Percentiles rank a stretch among this genome's conserved stretches.
Conservation (phyloP, 2,113 vertebrate genomes). For the Oxyruncus cristatus region DNA sequence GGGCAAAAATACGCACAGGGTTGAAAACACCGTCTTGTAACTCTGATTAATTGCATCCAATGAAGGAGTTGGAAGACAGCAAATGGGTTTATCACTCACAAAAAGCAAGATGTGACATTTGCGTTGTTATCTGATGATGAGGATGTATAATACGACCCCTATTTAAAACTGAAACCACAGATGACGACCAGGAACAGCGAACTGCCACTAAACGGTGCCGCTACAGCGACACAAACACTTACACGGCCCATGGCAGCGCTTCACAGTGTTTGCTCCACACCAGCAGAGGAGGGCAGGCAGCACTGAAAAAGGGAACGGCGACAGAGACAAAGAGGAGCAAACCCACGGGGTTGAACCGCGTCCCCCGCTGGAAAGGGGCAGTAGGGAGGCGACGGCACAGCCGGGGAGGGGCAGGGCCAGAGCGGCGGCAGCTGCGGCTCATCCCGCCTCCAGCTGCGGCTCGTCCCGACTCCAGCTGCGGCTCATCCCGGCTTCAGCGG, state of each 20-base stretch:
- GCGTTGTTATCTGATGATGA: background rate
- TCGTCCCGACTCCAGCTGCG: background rate
- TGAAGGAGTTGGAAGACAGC: too few relatives aligned
- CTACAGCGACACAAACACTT: fast-evolving
- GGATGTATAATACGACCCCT: too few relatives aligned
- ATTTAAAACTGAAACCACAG: background rate
- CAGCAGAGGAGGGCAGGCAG: background rate
- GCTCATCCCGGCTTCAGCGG: background rate
- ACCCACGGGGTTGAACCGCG: fast-evolving
- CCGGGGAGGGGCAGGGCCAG: fast-evolving
- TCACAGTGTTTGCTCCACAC: fast-evolving
- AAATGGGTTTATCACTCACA: background rate
- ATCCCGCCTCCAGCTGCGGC: fast-evolving
- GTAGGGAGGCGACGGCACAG: fast-evolving
- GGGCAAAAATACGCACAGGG: background rate
- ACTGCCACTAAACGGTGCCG: fast-evolving
- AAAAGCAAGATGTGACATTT: background rate
- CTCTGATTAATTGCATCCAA: fast-evolving
- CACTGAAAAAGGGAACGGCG: background rate
- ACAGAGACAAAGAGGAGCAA: background rate
- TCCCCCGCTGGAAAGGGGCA: background rate
- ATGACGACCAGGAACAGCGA: background rate
- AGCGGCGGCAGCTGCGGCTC: background rate
- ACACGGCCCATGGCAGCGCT: background rate
- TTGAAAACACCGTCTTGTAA: background rate